These are phyloP conservation scores for Copidosoma aretas DNA, from an alignment of 2,888 invertebrate species.

Conservation along the genomic window DNA sequence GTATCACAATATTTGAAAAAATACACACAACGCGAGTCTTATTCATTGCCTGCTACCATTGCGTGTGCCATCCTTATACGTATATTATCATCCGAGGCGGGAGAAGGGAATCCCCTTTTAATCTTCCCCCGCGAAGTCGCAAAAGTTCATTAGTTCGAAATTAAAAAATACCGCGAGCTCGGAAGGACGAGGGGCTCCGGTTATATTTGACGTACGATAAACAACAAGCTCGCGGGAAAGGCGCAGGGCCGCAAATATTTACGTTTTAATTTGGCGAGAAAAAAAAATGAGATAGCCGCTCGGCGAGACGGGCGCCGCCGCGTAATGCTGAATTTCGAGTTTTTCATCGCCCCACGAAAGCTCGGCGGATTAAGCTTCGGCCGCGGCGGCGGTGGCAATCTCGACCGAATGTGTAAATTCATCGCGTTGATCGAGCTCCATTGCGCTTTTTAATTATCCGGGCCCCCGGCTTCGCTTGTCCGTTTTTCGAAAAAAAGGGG, in stretches of 20 bases:
- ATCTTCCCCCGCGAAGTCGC: not conserved
- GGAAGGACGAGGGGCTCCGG: not conserved
- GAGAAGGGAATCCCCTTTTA: not conserved
- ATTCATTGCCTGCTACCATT: not conserved
- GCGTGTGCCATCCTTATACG: not conserved
- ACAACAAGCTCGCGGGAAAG: not conserved
- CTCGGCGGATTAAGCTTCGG: constrained; percentile 14
- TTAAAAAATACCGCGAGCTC: not conserved
- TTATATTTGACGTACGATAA: not conserved
- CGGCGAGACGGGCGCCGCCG: not conserved
- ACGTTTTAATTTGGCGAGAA: not conserved
- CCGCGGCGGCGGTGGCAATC: not conserved
- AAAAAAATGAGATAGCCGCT: not conserved
- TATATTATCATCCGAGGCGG: not conserved
- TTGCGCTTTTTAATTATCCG: constrained; percentile 24
- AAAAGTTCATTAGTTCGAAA: not conserved
- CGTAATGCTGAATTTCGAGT: not conserved
- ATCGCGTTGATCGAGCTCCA: constrained; percentile 29
- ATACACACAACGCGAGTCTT: not conserved
- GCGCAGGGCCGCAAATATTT: not conserved
- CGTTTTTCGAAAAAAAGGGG: too few species aligned
- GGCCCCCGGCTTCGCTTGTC: too few species aligned
- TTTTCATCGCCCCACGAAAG: constrained; percentile 11
- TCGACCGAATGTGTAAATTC: constrained; percentile 11
- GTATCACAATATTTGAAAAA: not conserved